Evolutionary conservation across 2,888 invertebrate species (phyloP), one percentile per base, ranked within the genome.

Genomic region (Celastrina argiolus): DNA sequence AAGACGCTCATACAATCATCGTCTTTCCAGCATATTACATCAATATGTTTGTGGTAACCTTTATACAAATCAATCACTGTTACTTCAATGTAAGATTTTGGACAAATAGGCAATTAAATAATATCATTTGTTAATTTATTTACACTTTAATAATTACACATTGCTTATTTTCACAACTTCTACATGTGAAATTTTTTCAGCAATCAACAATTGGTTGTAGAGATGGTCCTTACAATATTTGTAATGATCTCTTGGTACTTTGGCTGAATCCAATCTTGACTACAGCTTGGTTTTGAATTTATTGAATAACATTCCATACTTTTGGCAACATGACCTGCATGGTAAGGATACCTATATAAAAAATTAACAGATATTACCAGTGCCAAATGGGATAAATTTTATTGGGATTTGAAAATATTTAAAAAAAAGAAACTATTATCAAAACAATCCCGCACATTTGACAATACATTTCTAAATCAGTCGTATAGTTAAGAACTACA

Each of bases 381-480:
- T 59, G 18, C 34, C 14, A 51, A 22, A 8, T 51, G 1, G 18
- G 42, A n/a, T 41, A 56, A 28, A 12, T 1, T 2, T 58, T 31
- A 31, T 59, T n/a, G 16, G 5, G 16, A 59, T 16, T 16, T 22
- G 12, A 51, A 18, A 22, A 51, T 51, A 10, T 26, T 26, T 12
- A 31, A 22, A 12, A 14, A 22, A 14, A 51, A 5, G 12, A 51
- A 26, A n/a, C 26, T 28, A 28, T 8, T 31, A 56, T 5, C 28
- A 28, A 56, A 61, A 39, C 26, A 18, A 16, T 36, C 22, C 6
- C 1, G 12, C 39, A 39, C n/a, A 59, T 14, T 14, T 39, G 22
- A 61, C 39, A 61, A 31, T 61, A 39, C 61, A 22, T 36, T 14
- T 39, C 61, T 39, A 61, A 61, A 39, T 61, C 61, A 61, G 61